A percentile compares a stretch with the other conserved stretches of the same genome.
Conservation (phyloP, 2,797 vertebrate species). For the Buceros bicornis region DNA sequence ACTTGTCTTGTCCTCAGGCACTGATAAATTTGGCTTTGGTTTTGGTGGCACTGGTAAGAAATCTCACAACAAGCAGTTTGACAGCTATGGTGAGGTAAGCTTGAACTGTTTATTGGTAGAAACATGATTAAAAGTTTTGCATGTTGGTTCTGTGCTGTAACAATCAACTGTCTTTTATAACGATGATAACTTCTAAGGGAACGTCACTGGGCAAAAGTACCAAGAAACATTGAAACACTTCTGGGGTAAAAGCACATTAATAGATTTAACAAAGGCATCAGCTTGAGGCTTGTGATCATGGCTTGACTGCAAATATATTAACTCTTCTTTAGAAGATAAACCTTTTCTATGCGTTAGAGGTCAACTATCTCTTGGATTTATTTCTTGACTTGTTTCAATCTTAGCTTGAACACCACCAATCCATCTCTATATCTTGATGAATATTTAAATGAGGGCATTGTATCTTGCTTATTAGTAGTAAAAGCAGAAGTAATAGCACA, state of each 20-base stretch:
- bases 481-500: neutral
- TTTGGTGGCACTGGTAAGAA: constrained; percentile 99
- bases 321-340: neutral
- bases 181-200: neutral
- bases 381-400: neutral
- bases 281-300: neutral
- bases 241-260: neutral
- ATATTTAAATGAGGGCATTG: accelerated
- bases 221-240: neutral
- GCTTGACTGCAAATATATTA: neutral
- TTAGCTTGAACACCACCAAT: neutral
- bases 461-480: neutral
- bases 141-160: neutral
- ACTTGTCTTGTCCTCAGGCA: constrained; percentile 80
- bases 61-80: constrained; percentile 98
- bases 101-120: neutral
- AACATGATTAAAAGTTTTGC: neutral
- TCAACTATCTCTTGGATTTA: neutral
- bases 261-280: neutral
- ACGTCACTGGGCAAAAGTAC: neutral
- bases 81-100: constrained; percentile 97
- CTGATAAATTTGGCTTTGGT: constrained; percentile 96
- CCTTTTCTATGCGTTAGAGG: neutral
- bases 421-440: neutral
- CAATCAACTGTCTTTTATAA: neutral